A percentile compares a stretch with the other conserved stretches of the same genome.
Conservation (phyloP, 2,797 vertebrate genomes). For the Bufotes viridis region DNA sequence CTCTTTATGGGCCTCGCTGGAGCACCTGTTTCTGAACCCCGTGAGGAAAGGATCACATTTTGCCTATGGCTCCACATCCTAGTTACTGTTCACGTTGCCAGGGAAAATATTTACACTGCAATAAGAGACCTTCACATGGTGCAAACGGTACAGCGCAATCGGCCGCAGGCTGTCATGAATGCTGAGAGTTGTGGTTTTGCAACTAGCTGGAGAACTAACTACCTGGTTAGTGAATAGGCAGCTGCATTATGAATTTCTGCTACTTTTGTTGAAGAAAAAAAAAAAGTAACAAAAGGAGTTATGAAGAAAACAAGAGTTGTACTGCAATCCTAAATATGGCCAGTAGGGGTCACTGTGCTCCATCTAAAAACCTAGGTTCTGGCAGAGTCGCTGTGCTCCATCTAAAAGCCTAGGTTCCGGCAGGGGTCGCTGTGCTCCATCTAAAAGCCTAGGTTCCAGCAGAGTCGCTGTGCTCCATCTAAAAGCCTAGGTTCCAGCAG, state of each 20-base stretch:
- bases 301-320: neutral
- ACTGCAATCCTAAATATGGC: neutral
- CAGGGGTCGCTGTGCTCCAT: no score
- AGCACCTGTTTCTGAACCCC: slow-evolving; percentile 21
- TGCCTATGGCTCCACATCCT: neutral
- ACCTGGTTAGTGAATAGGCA: neutral
- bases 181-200: neutral
- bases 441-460: no score
- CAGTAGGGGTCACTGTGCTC: neutral
- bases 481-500: no score
- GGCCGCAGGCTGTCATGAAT: neutral
- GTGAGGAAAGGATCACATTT: slow-evolving; percentile 18
- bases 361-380: neutral
- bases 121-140: neutral
- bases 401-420: no score
- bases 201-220: neutral
- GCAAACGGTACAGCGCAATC: neutral
- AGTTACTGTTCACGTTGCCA: slow-evolving; percentile 34
- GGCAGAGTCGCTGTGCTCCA: no score
- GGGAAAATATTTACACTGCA: slow-evolving; percentile 34
- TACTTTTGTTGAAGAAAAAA: neutral
- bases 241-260: neutral
- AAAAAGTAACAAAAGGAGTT: neutral
- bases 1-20: neutral
- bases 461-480: no score